phyloP scores from a whole-genome alignment of 2,113 vertebrate genomes.

The Pseudopodoces humilis region DNA sequence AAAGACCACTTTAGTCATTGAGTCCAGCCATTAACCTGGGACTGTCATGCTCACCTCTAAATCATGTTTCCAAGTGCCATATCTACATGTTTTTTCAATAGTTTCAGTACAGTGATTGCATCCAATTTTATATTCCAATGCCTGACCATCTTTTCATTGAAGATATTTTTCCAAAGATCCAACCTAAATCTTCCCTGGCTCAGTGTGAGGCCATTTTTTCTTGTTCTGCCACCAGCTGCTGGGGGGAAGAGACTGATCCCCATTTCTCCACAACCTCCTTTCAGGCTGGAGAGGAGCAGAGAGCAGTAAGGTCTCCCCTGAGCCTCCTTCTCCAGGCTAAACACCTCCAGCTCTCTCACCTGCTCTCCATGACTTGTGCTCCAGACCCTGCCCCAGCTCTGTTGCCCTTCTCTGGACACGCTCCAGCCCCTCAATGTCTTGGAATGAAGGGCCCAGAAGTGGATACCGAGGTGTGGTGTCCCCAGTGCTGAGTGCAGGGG shows the following conservation, averaged over 20 bases:
- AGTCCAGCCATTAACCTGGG: background rate
- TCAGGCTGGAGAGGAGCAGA: background rate
- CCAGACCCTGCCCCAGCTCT: background rate
- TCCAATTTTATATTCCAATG: background rate
- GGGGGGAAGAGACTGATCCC: rapidly evolving
- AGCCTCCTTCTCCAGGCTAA: background rate
- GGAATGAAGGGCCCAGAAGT: rapidly evolving
- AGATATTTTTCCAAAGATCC: background rate
- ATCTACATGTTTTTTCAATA: background rate
- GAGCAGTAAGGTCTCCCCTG: too few relatives aligned
- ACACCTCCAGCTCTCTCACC: background rate
- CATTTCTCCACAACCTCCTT: background rate
- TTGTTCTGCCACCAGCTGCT: background rate
- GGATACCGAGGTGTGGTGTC: rapidly evolving
- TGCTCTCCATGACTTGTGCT: background rate
- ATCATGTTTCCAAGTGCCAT: background rate
- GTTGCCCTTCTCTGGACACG: rapidly evolving
- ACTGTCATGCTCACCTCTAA: background rate
- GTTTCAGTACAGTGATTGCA: background rate
- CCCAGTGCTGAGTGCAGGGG: too few relatives aligned
- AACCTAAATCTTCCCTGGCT: background rate
- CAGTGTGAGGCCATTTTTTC: background rate
- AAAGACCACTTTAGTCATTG: background rate
- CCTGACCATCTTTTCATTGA: background rate
- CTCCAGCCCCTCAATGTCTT: background rate